Conservation (phyloP, 2,113 vertebrate genomes). For the Dicrurus megarhynchus region DNA sequence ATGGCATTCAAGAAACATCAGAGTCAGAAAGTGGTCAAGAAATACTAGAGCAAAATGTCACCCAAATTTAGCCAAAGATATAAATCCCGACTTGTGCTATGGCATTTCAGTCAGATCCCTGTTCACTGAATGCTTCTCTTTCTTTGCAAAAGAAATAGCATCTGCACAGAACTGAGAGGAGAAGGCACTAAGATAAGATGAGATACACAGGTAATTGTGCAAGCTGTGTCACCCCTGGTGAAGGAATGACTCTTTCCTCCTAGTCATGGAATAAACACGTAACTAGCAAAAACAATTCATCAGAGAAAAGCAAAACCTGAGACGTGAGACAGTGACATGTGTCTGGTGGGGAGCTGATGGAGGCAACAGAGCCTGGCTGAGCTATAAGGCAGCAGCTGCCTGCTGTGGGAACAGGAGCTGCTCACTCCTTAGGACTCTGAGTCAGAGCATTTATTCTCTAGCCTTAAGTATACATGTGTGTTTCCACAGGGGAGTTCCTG, state of each 20-base stretch:
- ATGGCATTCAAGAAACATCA: not conserved
- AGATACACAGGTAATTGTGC: not conserved
- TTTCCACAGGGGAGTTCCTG: not conserved
- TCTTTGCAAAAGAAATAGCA: not conserved
- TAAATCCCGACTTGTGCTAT: not conserved
- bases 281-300: not conserved
- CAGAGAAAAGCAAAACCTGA: not conserved
- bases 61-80: not conserved
- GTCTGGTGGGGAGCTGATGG: not conserved
- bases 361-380: not conserved
- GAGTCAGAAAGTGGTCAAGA: not conserved
- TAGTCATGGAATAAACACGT: not conserved
- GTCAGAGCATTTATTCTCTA: not conserved
- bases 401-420: not conserved
- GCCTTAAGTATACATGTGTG: not conserved
- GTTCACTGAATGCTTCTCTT: not conserved
- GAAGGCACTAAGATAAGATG: not conserved
- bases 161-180: not conserved
- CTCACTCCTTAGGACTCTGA: not conserved
- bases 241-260: not conserved
- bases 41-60: not conserved
- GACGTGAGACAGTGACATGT: not conserved
- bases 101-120: not conserved
- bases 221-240: not conserved
- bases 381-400: not conserved